Conservation (phyloP, 2,797 vertebrate genomes). For the Aselliscus stoliczkanus region DNA sequence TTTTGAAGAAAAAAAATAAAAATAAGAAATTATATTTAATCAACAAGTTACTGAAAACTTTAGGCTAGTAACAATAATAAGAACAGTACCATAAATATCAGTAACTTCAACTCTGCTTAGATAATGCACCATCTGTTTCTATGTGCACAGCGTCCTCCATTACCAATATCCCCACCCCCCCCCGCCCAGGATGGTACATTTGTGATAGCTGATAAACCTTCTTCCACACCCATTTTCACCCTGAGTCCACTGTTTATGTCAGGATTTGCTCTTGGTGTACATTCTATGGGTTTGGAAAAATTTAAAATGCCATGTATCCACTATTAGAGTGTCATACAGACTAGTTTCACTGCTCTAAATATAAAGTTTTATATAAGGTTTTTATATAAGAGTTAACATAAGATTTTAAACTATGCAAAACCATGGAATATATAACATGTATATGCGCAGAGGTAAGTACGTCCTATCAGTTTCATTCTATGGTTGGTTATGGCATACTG, state of each 20-base stretch:
- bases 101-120: background rate
- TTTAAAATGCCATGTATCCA: background rate
- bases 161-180: no score
- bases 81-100: background rate
- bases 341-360: background rate
- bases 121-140: background rate
- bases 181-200: background rate
- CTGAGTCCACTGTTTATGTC: background rate
- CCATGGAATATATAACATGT: background rate
- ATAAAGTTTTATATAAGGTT: background rate
- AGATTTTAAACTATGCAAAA: background rate
- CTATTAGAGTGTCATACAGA: background rate
- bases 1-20: background rate
- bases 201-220: background rate
- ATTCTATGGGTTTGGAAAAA: background rate
- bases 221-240: background rate
- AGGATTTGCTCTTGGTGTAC: background rate
- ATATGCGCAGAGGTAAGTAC: background rate
- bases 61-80: background rate
- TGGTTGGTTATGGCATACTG: background rate
- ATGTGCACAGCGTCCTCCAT: accelerated
- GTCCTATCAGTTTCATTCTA: background rate
- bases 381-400: background rate
- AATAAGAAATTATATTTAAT: background rate
- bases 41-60: background rate